These are phyloP conservation scores for Drosophila bifasciata DNA, from an alignment of 1,140 invertebrate species.

Conservation along the genomic window DNA sequence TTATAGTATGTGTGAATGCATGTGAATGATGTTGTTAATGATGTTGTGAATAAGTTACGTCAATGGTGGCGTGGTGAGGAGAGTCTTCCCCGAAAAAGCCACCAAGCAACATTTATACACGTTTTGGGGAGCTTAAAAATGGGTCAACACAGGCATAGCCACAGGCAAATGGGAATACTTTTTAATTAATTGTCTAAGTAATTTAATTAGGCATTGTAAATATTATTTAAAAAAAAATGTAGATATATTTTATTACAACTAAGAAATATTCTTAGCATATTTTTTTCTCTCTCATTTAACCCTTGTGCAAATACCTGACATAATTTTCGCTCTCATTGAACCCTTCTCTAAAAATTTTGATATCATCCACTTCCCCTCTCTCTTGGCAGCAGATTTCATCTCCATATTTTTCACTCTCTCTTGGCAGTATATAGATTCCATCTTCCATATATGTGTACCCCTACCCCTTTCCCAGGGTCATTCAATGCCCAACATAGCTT, in stretches of 20 bases:
- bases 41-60: slow-evolving; percentile 25
- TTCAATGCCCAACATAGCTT: not conserved
- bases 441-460: slow-evolving; percentile 2
- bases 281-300: too few relatives aligned
- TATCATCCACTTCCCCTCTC: too few relatives aligned
- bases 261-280: too few relatives aligned
- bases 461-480: not conserved
- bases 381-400: too few relatives aligned
- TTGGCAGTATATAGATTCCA: too few relatives aligned
- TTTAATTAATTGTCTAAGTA: not conserved
- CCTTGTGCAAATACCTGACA: too few relatives aligned
- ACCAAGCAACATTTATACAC: slow-evolving; percentile 46
- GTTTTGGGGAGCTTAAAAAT: slow-evolving; percentile 4
- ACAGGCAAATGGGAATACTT: slow-evolving; percentile 7
- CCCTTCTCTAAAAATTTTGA: too few relatives aligned
- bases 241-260: too few relatives aligned
- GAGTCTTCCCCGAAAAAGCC: slow-evolving; percentile 41
- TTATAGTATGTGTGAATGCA: slow-evolving; percentile 28
- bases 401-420: too few relatives aligned
- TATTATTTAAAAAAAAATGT: too few relatives aligned
- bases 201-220: slow-evolving; percentile 34
- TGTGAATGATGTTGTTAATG: slow-evolving; percentile 9
- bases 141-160: slow-evolving; percentile 30
- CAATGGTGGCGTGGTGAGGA: slow-evolving; percentile 1
- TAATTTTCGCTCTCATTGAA: too few relatives aligned